Percentiles rank a stretch among this genome's conserved stretches.
Evolutionary conservation across 2,888 invertebrate genomes (phyloP).

Genomic region (Nowickia ferox): DNA sequence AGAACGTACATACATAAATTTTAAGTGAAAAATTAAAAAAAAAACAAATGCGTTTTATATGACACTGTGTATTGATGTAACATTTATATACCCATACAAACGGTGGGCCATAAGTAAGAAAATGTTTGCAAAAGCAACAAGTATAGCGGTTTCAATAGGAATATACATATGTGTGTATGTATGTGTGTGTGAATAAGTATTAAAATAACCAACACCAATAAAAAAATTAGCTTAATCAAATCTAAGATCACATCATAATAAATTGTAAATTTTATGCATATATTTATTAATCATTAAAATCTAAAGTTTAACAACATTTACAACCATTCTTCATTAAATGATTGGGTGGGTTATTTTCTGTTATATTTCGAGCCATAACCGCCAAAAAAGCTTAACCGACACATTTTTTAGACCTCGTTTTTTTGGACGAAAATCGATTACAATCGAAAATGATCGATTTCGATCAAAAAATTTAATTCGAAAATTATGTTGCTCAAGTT

Average conservation of each 20-base stretch:
- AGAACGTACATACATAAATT: neutral
- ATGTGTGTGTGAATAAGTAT: neutral
- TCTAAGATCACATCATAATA: slow-evolving; percentile 62
- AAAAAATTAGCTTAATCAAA: slow-evolving; percentile 51
- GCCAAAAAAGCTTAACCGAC: too few species aligned
- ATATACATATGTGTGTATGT: neutral
- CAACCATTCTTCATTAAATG: slow-evolving; percentile 61
- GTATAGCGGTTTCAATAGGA: neutral
- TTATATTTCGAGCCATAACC: too few species aligned
- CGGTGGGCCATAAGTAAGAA: neutral
- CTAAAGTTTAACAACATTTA: slow-evolving; percentile 61
- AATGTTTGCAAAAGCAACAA: neutral
- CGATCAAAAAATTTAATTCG: too few species aligned
- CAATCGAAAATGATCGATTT: too few species aligned
- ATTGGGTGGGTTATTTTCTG: slow-evolving; percentile 63
- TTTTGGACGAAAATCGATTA: too few species aligned
- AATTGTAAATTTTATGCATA: slow-evolving; percentile 25
- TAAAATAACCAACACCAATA: slow-evolving; percentile 61
- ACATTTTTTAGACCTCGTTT: too few species aligned
- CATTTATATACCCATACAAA: neutral
- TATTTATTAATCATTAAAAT: slow-evolving; percentile 40
- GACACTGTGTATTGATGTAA: neutral
- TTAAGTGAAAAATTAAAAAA: neutral
- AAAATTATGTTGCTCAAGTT: too few species aligned
- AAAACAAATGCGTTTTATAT: neutral